Percentiles rank a stretch among this genome's conserved stretches.
phyloP scores from a whole-genome alignment of 2,888 invertebrate genomes.

The Dendrolimus pini region DNA sequence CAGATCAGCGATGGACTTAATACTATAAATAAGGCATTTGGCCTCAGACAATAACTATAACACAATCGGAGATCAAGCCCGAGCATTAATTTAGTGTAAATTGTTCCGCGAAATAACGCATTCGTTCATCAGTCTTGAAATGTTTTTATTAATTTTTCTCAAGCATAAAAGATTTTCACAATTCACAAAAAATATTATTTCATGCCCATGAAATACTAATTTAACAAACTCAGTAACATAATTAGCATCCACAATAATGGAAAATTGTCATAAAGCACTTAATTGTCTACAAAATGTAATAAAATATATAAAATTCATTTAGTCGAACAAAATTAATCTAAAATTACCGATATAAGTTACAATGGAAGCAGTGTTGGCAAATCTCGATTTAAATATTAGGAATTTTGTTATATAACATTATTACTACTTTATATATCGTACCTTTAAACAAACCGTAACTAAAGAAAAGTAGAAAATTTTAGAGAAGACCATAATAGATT shows the following conservation, averaged over 20 bases:
- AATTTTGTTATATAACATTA: no score
- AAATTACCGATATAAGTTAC: no score
- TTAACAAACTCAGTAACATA: not conserved
- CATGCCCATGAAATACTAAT: not conserved
- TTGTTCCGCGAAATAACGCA: not conserved
- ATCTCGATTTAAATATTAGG: no score
- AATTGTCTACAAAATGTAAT: not conserved
- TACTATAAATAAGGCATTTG: no score
- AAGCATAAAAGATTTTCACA: slow-evolving; percentile 5
- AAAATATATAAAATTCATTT: not conserved
- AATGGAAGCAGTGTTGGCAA: no score
- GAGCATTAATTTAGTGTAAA: not conserved
- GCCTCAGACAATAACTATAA: no score
- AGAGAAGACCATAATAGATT: no score
- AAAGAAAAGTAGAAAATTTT: no score
- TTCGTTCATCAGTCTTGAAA: not conserved
- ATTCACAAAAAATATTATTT: not conserved
- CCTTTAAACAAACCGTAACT: no score
- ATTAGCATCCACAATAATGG: not conserved
- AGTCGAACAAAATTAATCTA: not conserved
- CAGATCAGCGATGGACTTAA: no score
- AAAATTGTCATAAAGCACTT: not conserved
- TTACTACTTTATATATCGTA: no score
- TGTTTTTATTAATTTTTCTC: not conserved
- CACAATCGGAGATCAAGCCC: no score